These are phyloP conservation scores for Acridotheres tristis DNA, from an alignment of 2,797 vertebrate species.

Conservation along the genomic window DNA sequence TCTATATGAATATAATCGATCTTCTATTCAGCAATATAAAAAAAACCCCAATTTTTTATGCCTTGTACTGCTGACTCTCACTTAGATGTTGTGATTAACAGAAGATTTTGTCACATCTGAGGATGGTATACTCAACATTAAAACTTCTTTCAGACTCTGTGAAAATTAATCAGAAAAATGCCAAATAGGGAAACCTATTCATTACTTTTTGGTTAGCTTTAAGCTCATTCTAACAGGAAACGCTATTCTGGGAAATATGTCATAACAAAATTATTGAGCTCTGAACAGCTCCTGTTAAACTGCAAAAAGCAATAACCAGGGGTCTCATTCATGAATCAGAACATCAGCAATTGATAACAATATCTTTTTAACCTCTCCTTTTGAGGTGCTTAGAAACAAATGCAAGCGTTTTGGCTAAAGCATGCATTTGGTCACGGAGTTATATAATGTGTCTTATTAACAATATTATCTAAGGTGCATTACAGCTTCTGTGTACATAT, in stretches of 20 bases:
- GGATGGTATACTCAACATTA: neutral
- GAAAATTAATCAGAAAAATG: neutral
- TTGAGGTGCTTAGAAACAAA: neutral
- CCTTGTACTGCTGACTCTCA: neutral
- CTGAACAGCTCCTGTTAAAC: neutral
- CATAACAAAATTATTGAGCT: neutral
- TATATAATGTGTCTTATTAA: neutral
- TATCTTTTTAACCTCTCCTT: neutral
- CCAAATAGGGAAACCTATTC: neutral
- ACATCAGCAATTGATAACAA: neutral
- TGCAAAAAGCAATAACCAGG: neutral
- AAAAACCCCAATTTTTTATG: neutral
- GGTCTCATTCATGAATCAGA: neutral
- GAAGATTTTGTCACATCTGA: neutral
- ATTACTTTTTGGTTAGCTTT: neutral
- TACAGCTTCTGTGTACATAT: neutral
- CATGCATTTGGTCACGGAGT: neutral
- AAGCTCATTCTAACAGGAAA: neutral
- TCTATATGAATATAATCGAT: neutral
- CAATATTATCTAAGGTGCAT: neutral
- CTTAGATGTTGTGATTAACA: neutral
- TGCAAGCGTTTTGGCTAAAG: neutral
- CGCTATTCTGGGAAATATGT: neutral
- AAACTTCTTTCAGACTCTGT: neutral
- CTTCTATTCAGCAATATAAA: neutral